These are phyloP conservation scores for Caranx ignobilis DNA, from an alignment of 2,113 vertebrate species.

Conservation along the genomic window DNA sequence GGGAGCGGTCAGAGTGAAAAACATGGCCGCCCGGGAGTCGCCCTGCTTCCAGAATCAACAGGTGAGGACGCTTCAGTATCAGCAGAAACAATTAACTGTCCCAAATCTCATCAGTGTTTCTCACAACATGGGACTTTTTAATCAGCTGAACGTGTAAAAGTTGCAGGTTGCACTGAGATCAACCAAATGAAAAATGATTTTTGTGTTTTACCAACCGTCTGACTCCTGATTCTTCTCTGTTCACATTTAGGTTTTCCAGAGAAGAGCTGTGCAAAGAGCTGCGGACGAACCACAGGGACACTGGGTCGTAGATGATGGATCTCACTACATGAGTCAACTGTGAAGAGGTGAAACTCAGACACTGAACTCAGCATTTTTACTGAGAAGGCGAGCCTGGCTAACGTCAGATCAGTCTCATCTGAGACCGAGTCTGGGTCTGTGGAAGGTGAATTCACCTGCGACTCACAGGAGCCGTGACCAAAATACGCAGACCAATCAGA, in stretches of 20 bases:
- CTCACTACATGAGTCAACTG: conserved; percentile 88
- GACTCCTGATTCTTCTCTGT: not conserved
- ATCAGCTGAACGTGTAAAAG: not conserved
- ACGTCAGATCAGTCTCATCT: too few relatives aligned
- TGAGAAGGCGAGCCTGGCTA: not conserved
- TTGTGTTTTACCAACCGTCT: too few relatives aligned
- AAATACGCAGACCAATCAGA: too few relatives aligned
- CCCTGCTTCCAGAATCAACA: conserved; percentile 68
- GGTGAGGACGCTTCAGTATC: conserved; percentile 61
- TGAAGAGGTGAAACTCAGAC: conserved; percentile 57
- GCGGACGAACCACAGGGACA: conserved; percentile 79
- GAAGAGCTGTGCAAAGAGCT: conserved; percentile 76
- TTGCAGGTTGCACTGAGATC: not conserved
- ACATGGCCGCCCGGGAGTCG: conserved; percentile 56
- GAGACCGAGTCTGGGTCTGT: too few relatives aligned
- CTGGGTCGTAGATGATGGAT: conserved; percentile 84
- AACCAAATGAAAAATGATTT: too few relatives aligned
- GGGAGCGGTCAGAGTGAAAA: conserved; percentile 83
- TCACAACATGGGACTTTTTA: too few relatives aligned
- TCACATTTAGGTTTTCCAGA: conserved; percentile 77
- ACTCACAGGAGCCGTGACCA: too few relatives aligned
- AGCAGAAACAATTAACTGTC: not conserved
- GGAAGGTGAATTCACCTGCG: too few relatives aligned
- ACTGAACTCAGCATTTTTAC: conserved; percentile 15
- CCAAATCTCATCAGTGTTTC: too few relatives aligned